Conservation (phyloP, 2,797 vertebrate species). For the Acridotheres tristis region DNA sequence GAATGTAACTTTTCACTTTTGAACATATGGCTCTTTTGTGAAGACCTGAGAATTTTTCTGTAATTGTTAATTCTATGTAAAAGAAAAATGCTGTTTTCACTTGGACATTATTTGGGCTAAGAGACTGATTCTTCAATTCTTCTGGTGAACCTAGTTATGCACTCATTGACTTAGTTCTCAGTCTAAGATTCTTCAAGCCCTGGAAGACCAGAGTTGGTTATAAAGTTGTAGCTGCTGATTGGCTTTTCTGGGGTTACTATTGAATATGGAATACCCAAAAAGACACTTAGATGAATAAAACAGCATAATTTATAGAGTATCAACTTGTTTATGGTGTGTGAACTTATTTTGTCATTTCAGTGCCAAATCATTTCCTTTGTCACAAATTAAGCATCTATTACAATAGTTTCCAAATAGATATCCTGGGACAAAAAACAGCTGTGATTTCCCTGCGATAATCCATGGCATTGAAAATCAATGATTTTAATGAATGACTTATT, state of each 20-base stretch:
- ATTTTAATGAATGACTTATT: background rate
- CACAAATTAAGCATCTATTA: background rate
- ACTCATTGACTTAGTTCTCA: background rate
- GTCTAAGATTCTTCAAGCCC: background rate
- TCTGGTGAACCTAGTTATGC: background rate
- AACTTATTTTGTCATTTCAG: background rate
- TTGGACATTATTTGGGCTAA: background rate
- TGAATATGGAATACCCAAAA: background rate
- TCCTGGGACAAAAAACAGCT: background rate
- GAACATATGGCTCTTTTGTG: background rate
- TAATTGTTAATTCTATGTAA: background rate
- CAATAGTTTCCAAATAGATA: background rate
- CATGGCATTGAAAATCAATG: background rate
- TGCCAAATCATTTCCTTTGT: background rate
- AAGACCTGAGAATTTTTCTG: background rate
- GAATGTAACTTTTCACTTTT: background rate
- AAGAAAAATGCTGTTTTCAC: background rate
- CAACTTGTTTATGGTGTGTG: background rate
- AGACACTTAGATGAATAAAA: background rate
- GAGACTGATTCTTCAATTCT: background rate
- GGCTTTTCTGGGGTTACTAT: background rate
- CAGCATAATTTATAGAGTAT: background rate
- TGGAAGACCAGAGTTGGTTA: background rate
- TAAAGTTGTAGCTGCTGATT: background rate
- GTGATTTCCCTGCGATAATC: background rate